A percentile compares a stretch with the other conserved stretches of the same genome.
phyloP scores from a whole-genome alignment of 2,113 vertebrate species.

The Ploceus nigricollis region DNA sequence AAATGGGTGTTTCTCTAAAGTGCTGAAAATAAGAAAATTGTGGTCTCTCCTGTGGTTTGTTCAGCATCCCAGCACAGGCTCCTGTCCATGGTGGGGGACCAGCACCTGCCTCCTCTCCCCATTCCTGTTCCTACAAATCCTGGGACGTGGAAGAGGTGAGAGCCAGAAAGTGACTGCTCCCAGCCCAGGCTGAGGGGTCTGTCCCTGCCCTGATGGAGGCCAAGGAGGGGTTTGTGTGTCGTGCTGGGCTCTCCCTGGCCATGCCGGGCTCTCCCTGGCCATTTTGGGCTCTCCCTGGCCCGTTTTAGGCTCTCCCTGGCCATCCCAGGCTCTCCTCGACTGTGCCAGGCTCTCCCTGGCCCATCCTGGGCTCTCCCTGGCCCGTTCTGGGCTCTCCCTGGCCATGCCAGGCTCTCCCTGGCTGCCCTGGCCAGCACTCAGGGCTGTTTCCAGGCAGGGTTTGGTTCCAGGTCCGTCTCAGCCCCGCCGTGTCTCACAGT shows the following conservation, averaged over 20 bases:
- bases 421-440: neutral
- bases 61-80: accelerated
- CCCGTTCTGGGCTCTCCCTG: neutral
- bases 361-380: accelerated
- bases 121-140: accelerated
- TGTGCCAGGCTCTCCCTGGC: accelerated
- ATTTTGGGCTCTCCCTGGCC: accelerated
- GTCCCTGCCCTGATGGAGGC: accelerated
- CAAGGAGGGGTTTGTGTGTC: neutral
- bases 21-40: neutral
- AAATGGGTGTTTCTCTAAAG: accelerated
- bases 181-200: neutral
- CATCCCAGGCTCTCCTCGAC: accelerated
- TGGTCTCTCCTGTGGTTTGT: neutral
- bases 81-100: accelerated
- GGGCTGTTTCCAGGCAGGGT: neutral
- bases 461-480: neutral
- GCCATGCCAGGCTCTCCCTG: neutral
- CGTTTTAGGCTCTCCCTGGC: accelerated
- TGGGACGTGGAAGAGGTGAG: neutral
- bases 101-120: neutral
- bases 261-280: accelerated
- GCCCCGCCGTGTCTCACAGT: neutral
- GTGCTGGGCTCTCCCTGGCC: accelerated
- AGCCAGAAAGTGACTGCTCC: neutral